A percentile compares a stretch with the other conserved stretches of the same genome.
These are phyloP conservation scores for Tupaia tana DNA, from an alignment of 2,113 vertebrate genomes.

Conservation along the genomic window DNA sequence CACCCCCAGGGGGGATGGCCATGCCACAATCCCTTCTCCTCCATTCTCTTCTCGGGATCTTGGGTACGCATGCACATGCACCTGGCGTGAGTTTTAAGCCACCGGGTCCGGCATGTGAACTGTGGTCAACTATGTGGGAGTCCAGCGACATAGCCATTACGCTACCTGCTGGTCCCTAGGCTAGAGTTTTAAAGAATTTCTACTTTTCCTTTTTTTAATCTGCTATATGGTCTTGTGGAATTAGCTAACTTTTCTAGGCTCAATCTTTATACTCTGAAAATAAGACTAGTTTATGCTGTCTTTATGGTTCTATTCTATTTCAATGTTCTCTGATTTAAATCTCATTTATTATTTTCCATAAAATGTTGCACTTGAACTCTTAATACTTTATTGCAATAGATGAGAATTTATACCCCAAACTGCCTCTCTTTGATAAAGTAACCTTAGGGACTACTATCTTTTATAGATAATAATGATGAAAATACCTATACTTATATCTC, in stretches of 20 bases:
- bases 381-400: background rate
- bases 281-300: background rate
- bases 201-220: background rate
- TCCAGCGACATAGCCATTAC: too few relatives aligned
- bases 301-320: background rate
- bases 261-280: background rate
- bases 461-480: background rate
- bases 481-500: background rate
- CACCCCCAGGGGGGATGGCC: too few relatives aligned
- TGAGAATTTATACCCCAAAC: background rate
- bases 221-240: background rate
- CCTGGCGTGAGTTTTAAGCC: too few relatives aligned
- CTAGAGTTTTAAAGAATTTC: background rate
- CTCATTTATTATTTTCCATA: background rate
- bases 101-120: too few relatives aligned
- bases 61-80: too few relatives aligned
- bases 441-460: background rate
- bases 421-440: background rate
- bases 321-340: background rate
- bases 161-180: too few relatives aligned
- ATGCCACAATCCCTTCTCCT: too few relatives aligned
- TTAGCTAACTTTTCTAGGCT: background rate
- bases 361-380: constrained; percentile 23
- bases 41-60: too few relatives aligned
- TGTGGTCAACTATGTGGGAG: too few relatives aligned